These are phyloP conservation scores for Napeogenes sylphis DNA, from an alignment of 2,888 invertebrate genomes.

Conservation along the genomic window DNA sequence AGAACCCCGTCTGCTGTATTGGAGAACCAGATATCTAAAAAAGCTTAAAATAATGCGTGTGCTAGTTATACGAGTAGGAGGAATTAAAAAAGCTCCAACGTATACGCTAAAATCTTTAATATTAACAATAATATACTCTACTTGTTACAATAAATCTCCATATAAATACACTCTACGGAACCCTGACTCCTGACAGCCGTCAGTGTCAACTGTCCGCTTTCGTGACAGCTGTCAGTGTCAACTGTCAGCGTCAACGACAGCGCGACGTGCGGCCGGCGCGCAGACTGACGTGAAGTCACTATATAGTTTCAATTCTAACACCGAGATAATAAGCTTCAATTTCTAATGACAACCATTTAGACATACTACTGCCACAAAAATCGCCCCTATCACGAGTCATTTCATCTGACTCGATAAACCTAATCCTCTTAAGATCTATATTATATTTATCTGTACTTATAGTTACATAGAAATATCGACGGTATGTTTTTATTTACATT, in stretches of 20 bases:
- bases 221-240: neutral
- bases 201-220: slow-evolving; percentile 20
- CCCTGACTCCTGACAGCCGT: slow-evolving; percentile 37
- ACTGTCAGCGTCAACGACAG: neutral
- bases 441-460: neutral
- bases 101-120: slow-evolving; percentile 76
- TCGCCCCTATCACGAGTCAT: neutral
- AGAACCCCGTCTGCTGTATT: no score
- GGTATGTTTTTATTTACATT: slow-evolving; percentile 3
- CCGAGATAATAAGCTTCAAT: slow-evolving; percentile 25
- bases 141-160: slow-evolving; percentile 67
- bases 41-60: no score
- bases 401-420: slow-evolving; percentile 21
- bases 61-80: slow-evolving; percentile 15
- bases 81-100: slow-evolving; percentile 43
- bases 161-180: slow-evolving; percentile 53
- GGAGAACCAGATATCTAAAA: no score
- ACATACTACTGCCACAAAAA: slow-evolving; percentile 11
- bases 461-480: neutral
- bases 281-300: slow-evolving; percentile 17
- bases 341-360: slow-evolving; percentile 26
- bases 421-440: slow-evolving; percentile 13
- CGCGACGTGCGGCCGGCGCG: neutral
- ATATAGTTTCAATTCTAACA: slow-evolving; percentile 25
- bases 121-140: slow-evolving; percentile 77